Conservation (phyloP, 2,797 vertebrate genomes). For the Propithecus deckenii region DNA sequence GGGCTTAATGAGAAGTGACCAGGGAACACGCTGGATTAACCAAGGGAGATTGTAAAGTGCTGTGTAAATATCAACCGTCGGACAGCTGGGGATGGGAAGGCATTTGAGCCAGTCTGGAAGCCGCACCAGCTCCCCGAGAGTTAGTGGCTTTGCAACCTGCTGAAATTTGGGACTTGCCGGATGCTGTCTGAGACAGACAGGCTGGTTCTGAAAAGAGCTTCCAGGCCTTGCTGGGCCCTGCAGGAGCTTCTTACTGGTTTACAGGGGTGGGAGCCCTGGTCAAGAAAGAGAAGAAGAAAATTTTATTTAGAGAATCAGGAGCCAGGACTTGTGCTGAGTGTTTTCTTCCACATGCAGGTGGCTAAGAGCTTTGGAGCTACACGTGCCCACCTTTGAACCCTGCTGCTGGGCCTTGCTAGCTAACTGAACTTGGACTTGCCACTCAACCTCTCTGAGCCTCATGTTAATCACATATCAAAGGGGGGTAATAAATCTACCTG, state of each 20-base stretch:
- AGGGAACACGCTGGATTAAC: constrained; percentile 60
- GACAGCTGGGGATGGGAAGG: neutral
- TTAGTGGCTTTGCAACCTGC: neutral
- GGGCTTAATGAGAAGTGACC: constrained; percentile 73
- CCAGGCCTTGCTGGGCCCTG: neutral
- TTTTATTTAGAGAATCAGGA: neutral
- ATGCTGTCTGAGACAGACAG: neutral
- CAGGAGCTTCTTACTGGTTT: neutral
- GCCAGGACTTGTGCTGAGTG: neutral
- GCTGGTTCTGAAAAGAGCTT: neutral
- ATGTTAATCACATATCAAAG: neutral
- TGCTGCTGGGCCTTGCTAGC: neutral
- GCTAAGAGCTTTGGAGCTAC: accelerated
- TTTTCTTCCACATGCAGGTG: neutral
- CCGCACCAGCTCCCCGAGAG: neutral
- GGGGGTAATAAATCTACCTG: neutral
- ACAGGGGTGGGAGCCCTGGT: neutral
- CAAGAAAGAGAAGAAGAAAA: neutral
- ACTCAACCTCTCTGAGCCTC: neutral
- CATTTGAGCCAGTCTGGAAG: neutral
- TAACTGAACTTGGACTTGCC: neutral
- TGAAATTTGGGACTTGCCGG: neutral
- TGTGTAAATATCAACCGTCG: constrained; percentile 48
- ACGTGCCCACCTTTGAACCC: neutral
- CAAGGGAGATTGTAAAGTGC: constrained; percentile 55